Evolutionary conservation across 2,113 vertebrate genomes (phyloP).

Genomic region (Vidua macroura): DNA sequence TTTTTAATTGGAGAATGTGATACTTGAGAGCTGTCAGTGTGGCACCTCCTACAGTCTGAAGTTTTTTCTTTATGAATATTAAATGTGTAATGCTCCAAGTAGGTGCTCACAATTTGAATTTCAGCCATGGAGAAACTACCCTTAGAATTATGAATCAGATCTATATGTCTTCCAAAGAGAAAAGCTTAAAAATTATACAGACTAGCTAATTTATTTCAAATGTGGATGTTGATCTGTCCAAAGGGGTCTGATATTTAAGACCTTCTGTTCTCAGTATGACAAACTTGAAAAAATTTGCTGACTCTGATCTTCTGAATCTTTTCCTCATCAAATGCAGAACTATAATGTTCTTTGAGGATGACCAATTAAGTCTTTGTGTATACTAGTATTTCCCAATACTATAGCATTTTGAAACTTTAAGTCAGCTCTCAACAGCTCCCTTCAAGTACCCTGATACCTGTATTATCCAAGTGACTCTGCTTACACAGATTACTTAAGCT

Average conservation of each 20-base stretch:
- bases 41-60: neutral
- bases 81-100: neutral
- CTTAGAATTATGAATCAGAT: neutral
- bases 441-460: neutral
- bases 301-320: neutral
- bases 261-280: neutral
- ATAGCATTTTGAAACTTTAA: neutral
- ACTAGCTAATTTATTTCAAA: neutral
- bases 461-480: neutral
- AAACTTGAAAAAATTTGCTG: neutral
- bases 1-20: conserved; percentile 23
- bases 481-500: neutral
- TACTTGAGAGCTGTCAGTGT: neutral
- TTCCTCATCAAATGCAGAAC: neutral
- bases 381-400: neutral
- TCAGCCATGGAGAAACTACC: neutral
- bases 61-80: neutral
- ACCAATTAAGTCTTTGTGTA: neutral
- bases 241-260: neutral
- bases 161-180: neutral
- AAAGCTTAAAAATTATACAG: neutral
- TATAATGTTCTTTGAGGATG: neutral
- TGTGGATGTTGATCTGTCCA: neutral
- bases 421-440: neutral
- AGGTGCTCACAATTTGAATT: neutral